Percentiles rank a stretch among this genome's conserved stretches.
These are phyloP conservation scores for Apistogramma diplotaenia DNA, from an alignment of 2,113 vertebrate genomes.

Conservation along the genomic window DNA sequence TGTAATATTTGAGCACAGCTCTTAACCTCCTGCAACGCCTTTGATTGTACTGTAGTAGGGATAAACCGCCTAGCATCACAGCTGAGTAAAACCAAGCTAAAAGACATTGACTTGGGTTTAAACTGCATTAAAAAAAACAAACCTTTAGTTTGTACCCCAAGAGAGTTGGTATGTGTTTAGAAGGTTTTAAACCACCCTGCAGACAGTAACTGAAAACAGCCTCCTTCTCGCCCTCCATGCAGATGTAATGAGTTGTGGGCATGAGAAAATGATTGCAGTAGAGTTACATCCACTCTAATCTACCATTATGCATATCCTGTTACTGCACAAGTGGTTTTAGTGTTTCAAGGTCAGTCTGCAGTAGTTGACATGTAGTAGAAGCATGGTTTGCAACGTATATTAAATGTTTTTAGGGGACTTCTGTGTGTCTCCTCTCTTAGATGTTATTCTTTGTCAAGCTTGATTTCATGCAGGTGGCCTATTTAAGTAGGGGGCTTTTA, in stretches of 20 bases:
- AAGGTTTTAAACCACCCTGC: slow-evolving; percentile 18
- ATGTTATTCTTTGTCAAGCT: not conserved
- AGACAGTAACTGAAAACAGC: not conserved
- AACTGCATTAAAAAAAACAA: not conserved
- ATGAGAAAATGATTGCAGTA: slow-evolving; percentile 16
- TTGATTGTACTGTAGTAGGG: not conserved
- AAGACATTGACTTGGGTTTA: not conserved
- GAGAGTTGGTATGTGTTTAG: slow-evolving; percentile 21
- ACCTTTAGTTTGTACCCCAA: not conserved
- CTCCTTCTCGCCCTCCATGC: not conserved
- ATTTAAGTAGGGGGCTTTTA: not conserved
- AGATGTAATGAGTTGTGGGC: slow-evolving; percentile 15
- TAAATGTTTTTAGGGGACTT: not conserved
- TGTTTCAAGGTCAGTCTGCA: not conserved
- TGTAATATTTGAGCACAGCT: slow-evolving; percentile 11
- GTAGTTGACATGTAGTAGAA: not conserved
- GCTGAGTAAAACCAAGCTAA: slow-evolving; percentile 29
- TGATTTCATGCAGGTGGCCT: not conserved
- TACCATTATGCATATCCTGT: slow-evolving; percentile 4
- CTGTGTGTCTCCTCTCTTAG: not conserved
- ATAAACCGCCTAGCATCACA: slow-evolving; percentile 30
- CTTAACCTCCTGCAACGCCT: slow-evolving; percentile 8
- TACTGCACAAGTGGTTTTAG: not conserved
- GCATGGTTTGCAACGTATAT: not conserved
- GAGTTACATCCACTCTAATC: not conserved